A percentile compares a stretch with the other conserved stretches of the same genome.
Conservation (phyloP, 2,888 invertebrate species). For the Meliscaeva auricollis region DNA sequence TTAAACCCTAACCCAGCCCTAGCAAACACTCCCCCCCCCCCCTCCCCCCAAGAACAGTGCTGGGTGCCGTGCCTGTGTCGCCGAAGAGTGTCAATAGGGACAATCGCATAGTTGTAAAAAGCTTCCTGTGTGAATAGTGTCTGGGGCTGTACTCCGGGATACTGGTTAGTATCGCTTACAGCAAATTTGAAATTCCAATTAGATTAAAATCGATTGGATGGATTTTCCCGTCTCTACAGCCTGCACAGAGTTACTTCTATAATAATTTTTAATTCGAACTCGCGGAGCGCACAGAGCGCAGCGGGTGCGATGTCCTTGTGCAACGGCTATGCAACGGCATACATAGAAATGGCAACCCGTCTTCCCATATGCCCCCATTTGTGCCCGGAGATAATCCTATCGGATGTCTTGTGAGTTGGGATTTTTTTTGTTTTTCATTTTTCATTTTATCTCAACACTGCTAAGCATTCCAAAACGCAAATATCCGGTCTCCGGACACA, state of each 20-base stretch:
- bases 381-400: conserved; percentile 47
- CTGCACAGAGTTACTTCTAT: conserved; percentile 60
- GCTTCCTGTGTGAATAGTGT: conserved; percentile 20
- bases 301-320: conserved; percentile 69
- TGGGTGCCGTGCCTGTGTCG: background rate
- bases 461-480: conserved; percentile 61
- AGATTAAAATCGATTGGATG: conserved; percentile 72
- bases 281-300: conserved; percentile 15
- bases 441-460: conserved; percentile 40
- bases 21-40: background rate
- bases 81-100: conserved; percentile 53
- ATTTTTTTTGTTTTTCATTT: no score
- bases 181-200: conserved; percentile 75
- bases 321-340: background rate
- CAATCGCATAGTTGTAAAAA: conserved; percentile 37
- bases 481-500: conserved; percentile 50
- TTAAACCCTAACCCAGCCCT: background rate
- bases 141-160: background rate
- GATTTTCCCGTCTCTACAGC: conserved; percentile 47
- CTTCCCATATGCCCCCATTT: background rate
- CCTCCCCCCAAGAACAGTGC: background rate
- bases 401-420: conserved; percentile 69
- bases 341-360: background rate
- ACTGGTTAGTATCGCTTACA: conserved; percentile 66
- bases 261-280: conserved; percentile 65